A percentile compares a stretch with the other conserved stretches of the same genome.
Conservation (phyloP, 1,140 invertebrate species). For the Kradibia gibbosae region DNA sequence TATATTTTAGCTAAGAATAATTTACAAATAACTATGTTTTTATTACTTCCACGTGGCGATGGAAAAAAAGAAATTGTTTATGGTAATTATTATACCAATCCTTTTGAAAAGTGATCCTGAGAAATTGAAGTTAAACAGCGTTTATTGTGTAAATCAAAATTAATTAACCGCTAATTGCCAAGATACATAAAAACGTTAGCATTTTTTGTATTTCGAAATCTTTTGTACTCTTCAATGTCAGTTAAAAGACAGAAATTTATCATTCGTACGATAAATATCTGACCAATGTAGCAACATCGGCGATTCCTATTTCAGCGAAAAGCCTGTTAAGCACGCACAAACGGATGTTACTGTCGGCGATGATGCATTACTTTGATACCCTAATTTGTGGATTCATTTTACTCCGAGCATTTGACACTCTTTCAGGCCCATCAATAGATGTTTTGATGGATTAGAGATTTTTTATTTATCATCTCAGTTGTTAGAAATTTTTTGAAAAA, state of each 20-base stretch:
- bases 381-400: no score
- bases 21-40: neutral
- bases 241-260: neutral
- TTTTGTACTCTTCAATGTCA: neutral
- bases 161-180: neutral
- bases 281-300: neutral
- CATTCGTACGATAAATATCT: neutral
- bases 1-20: neutral
- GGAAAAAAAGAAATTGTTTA: neutral
- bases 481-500: no score
- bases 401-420: no score
- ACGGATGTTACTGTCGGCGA: no score
- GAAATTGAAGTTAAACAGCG: neutral
- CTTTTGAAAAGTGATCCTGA: neutral
- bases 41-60: neutral
- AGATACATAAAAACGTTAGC: constrained; percentile 2
- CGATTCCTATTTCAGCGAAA: neutral
- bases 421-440: no score
- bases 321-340: neutral
- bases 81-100: no score
- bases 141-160: neutral
- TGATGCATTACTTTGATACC: no score
- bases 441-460: no score
- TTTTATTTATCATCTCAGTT: no score
- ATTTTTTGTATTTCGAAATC: neutral